Evolutionary conservation across 2,888 invertebrate species (phyloP).

Genomic region (Thera obeliscata): DNA sequence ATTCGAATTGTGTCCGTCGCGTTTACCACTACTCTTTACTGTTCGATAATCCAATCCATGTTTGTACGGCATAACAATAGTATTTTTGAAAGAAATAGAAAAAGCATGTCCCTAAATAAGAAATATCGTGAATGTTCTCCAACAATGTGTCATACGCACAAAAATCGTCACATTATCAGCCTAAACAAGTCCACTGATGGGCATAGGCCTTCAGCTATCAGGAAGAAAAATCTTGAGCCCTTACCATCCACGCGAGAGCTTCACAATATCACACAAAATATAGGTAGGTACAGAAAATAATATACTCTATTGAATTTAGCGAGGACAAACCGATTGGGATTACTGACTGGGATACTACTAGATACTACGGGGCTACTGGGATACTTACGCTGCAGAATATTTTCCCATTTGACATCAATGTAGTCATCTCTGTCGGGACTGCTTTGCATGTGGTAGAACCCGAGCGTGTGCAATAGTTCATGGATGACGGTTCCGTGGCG

Average conservation of each 20-base stretch:
- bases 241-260: too few relatives aligned
- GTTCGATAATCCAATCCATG: conserved; percentile 35
- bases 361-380: not conserved
- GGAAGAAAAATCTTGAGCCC: too few relatives aligned
- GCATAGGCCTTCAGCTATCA: too few relatives aligned
- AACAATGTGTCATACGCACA: too few relatives aligned
- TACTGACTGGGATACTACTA: not conserved
- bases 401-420: conserved; percentile 89
- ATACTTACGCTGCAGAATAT: conserved; percentile 85
- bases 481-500: conserved; percentile 89
- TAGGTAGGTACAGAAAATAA: too few relatives aligned
- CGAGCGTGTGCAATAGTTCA: conserved; percentile 91
- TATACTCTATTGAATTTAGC: too few relatives aligned
- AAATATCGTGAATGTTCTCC: too few relatives aligned
- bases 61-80: conserved; percentile 11
- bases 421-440: conserved; percentile 90
- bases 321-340: too few relatives aligned
- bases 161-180: too few relatives aligned
- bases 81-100: conserved; percentile 5
- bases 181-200: too few relatives aligned
- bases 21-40: conserved; percentile 32
- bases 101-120: too few relatives aligned
- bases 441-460: conserved; percentile 94
- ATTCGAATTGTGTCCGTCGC: conserved; percentile 51
- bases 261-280: too few relatives aligned